Conservation (phyloP, 2,113 vertebrate genomes). For the Canis aureus region DNA sequence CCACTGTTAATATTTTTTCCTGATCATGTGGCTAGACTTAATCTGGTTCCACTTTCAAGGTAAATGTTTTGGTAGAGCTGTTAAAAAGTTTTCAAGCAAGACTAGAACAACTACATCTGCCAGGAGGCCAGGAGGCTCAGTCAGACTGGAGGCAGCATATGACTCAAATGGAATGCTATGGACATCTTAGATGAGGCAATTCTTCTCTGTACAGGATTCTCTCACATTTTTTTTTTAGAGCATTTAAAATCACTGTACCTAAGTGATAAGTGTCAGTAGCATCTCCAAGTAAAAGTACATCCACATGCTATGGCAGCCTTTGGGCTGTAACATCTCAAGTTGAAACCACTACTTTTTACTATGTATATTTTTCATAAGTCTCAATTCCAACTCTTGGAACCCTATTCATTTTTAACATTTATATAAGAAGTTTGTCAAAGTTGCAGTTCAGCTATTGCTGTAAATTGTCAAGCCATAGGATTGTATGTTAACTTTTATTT, state of each 20-base stretch:
- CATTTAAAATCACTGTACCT: neutral
- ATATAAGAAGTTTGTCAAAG: slow-evolving; percentile 7
- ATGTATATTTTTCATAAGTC: neutral
- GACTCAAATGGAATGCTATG: neutral
- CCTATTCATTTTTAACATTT: neutral
- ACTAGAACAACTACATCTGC: neutral
- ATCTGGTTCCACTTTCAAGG: neutral
- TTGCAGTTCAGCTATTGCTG: neutral
- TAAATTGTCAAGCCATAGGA: neutral
- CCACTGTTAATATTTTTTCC: neutral
- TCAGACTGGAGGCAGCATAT: neutral
- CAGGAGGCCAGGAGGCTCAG: neutral
- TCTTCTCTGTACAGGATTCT: neutral
- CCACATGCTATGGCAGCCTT: neutral
- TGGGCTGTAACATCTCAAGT: neutral
- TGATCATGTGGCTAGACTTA: neutral
- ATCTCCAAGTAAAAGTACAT: neutral
- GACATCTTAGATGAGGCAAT: neutral
- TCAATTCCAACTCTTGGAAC: neutral
- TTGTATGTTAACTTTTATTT: neutral
- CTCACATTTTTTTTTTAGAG: neutral
- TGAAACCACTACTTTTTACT: neutral
- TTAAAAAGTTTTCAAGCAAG: neutral
- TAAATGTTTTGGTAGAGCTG: neutral
- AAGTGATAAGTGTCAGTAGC: neutral